Evolutionary conservation across 2,797 vertebrate genomes (phyloP).

Genomic region (Helarctos malayanus): DNA sequence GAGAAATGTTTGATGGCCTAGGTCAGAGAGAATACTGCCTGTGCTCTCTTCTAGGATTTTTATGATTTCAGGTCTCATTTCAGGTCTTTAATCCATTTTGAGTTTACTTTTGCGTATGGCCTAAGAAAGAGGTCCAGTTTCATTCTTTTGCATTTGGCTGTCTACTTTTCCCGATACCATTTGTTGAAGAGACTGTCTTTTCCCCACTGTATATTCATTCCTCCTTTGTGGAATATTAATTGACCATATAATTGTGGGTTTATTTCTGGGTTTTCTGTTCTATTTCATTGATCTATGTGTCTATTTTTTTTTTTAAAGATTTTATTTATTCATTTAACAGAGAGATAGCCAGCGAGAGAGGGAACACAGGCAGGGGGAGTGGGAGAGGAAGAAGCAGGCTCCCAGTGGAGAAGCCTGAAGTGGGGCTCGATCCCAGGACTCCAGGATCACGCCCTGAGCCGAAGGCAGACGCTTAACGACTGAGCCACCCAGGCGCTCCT

Average conservation of each 20-base stretch:
- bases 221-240: not conserved
- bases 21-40: not conserved
- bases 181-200: not conserved
- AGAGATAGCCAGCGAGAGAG: too few relatives aligned
- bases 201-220: not conserved
- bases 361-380: too few relatives aligned
- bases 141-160: not conserved
- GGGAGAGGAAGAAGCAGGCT: too few relatives aligned
- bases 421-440: too few relatives aligned
- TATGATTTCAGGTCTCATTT: not conserved
- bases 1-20: not conserved
- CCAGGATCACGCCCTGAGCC: too few relatives aligned
- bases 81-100: not conserved
- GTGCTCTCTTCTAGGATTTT: not conserved
- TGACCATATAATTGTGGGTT: not conserved
- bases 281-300: not conserved
- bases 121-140: not conserved
- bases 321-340: too few relatives aligned
- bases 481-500: not conserved
- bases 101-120: not conserved
- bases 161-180: not conserved
- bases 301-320: not conserved
- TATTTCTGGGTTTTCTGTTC: not conserved
- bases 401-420: too few relatives aligned
- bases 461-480: too few relatives aligned